Conservation (phyloP, 2,888 invertebrate species). For the Blera fallax region DNA sequence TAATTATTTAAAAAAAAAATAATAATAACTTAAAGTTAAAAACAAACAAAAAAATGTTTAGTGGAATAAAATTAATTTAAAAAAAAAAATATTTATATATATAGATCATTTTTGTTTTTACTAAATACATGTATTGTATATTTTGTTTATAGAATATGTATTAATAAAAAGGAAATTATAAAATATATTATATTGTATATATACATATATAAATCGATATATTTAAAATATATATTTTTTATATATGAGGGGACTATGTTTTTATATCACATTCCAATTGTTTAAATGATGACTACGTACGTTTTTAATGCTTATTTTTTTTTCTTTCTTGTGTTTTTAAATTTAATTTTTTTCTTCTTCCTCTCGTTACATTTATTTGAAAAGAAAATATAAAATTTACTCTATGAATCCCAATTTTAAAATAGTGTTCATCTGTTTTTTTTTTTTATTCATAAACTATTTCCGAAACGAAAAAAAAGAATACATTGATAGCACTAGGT, state of each 20-base stretch:
- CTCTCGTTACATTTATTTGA: neutral
- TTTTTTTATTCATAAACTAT: neutral
- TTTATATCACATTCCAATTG: conserved; percentile 82
- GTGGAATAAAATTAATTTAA: conserved; percentile 47
- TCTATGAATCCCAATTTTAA: conserved; percentile 22
- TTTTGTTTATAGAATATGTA: conserved; percentile 48
- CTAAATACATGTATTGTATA: conserved; percentile 50
- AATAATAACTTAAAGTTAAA: conserved; percentile 34
- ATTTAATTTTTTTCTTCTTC: conserved; percentile 12
- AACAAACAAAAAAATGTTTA: conserved; percentile 54
- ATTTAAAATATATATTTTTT: conserved; percentile 47
- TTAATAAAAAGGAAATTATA: conserved; percentile 31
- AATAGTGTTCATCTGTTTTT: neutral
- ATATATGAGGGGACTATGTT: conserved; percentile 80
- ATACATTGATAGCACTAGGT: conserved; percentile 71
- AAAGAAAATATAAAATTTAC: neutral
- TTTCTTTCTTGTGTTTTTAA: conserved; percentile 33
- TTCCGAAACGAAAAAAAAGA: conserved; percentile 15
- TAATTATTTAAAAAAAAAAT: conserved; percentile 30
- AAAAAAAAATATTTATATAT: conserved; percentile 25
- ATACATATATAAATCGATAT: conserved; percentile 55
- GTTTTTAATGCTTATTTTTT: conserved; percentile 65
- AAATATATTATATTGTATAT: conserved; percentile 36
- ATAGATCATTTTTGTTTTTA: conserved; percentile 31
- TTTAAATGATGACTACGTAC: conserved; percentile 76